phyloP scores from a whole-genome alignment of 1,140 invertebrate genomes.

The Eufriesea mexicana region DNA sequence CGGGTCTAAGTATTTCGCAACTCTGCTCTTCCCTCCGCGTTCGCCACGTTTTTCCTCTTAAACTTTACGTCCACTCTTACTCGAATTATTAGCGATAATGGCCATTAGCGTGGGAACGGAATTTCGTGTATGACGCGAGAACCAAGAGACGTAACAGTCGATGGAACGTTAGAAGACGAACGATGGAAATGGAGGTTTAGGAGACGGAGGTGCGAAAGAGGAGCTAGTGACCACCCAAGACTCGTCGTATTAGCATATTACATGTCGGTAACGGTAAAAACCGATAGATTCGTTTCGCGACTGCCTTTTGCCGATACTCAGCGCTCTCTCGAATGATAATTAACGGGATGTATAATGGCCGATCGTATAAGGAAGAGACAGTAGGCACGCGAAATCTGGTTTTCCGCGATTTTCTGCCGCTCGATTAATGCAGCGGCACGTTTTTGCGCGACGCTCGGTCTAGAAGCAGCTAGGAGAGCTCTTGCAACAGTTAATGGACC shows the following conservation, averaged over 20 bases:
- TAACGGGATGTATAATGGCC: neutral
- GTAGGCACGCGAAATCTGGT: constrained; percentile 29
- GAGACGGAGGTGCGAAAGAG: neutral
- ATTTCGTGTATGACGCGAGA: no score
- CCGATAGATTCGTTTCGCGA: neutral
- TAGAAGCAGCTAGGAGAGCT: constrained; percentile 16
- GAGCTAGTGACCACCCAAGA: neutral
- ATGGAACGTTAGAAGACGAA: no score
- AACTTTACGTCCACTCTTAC: no score
- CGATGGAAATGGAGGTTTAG: no score
- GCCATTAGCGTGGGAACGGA: no score
- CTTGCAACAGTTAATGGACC: constrained; percentile 31
- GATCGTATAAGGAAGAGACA: neutral
- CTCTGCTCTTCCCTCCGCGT: no score
- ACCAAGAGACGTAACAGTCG: no score
- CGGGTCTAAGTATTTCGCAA: no score
- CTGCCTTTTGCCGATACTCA: neutral
- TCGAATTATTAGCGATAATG: no score
- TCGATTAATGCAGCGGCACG: constrained; percentile 35
- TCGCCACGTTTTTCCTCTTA: no score
- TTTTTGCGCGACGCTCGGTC: constrained; percentile 27
- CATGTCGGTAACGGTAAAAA: neutral
- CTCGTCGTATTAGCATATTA: neutral
- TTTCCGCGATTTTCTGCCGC: constrained; percentile 14
- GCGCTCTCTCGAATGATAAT: neutral